phyloP scores from a whole-genome alignment of 2,797 vertebrate species.

The Enteromius mattozi region DNA sequence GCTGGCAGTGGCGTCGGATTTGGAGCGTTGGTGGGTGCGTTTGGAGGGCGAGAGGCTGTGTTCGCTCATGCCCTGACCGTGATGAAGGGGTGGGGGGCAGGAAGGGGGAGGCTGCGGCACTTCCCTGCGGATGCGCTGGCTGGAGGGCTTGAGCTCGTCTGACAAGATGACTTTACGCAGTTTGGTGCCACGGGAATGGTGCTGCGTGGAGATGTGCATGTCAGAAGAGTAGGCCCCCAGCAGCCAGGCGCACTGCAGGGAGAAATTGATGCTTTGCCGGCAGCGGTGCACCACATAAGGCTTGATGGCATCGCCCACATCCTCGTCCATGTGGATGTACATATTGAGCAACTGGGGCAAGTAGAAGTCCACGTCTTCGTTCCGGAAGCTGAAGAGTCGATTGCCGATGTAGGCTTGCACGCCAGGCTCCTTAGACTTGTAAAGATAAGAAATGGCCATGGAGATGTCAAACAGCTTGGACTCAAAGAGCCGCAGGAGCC shows the following conservation, averaged over 20 bases:
- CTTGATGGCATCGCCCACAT: conserved; percentile 96
- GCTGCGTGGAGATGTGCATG: conserved; percentile 98
- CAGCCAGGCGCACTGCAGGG: conserved; percentile 91
- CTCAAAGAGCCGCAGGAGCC: conserved; percentile 94
- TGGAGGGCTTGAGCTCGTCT: conserved; percentile 90
- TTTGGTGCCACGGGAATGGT: conserved; percentile 93
- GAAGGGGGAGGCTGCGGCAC: conserved; percentile 68
- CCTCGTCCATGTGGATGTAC: conserved; percentile 99
- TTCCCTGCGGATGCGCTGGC: conserved; percentile 79
- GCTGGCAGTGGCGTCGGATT: conserved; percentile 92
- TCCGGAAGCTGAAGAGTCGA: conserved; percentile 90
- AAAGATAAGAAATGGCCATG: conserved; percentile 98
- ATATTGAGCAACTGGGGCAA: conserved; percentile 97
- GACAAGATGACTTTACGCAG: conserved; percentile 93
- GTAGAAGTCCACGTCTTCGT: conserved; percentile 94
- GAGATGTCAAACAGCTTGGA: conserved; percentile 97
- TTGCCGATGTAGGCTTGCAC: conserved; percentile 98
- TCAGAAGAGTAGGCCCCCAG: conserved; percentile 94
- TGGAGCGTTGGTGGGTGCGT: conserved; percentile 96
- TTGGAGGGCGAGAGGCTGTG: conserved; percentile 89
- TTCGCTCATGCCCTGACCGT: conserved; percentile 71
- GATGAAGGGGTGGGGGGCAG: conserved; percentile 73
- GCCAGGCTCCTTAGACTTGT: conserved; percentile 96
- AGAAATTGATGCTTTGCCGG: conserved; percentile 94
- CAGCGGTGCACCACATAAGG: conserved; percentile 96